Percentiles rank a stretch among this genome's conserved stretches.
These are phyloP conservation scores for Anser brachyrhynchus DNA, from an alignment of 2,113 vertebrate genomes.

Conservation along the genomic window DNA sequence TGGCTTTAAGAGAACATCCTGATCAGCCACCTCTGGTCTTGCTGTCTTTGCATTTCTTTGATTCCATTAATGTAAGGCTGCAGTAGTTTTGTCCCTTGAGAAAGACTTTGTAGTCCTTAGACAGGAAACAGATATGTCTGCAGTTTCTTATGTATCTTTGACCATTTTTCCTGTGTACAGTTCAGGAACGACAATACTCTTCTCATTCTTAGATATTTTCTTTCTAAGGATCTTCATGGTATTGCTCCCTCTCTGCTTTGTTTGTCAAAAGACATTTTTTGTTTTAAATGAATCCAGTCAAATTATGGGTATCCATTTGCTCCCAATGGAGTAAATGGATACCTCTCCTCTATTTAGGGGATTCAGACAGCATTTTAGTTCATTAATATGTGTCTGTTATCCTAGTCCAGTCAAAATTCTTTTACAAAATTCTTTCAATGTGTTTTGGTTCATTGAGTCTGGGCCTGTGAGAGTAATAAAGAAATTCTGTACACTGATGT, in stretches of 20 bases:
- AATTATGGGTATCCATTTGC: neutral
- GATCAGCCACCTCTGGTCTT: neutral
- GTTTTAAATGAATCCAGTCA: neutral
- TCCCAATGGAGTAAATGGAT: neutral
- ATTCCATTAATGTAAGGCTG: slow-evolving; percentile 10
- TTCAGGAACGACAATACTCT: slow-evolving; percentile 51
- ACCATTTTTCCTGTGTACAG: slow-evolving; percentile 71
- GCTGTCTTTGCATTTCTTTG: slow-evolving; percentile 11
- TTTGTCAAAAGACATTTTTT: neutral
- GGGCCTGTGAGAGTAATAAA: neutral
- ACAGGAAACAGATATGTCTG: slow-evolving; percentile 66
- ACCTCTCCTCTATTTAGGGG: neutral
- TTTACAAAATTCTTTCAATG: neutral
- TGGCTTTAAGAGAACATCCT: neutral
- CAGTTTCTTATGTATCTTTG: slow-evolving; percentile 56
- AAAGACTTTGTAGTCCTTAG: slow-evolving; percentile 48
- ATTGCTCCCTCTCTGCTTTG: neutral
- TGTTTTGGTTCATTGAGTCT: neutral
- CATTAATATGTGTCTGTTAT: neutral
- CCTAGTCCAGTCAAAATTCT: neutral
- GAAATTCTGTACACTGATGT: neutral
- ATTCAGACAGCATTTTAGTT: neutral
- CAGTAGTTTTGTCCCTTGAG: slow-evolving; percentile 3
- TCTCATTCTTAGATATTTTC: slow-evolving; percentile 54
- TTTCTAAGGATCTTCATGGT: slow-evolving; percentile 47